Evolutionary conservation across 2,797 vertebrate species (phyloP).

Genomic region (Neosalanx taihuensis): DNA sequence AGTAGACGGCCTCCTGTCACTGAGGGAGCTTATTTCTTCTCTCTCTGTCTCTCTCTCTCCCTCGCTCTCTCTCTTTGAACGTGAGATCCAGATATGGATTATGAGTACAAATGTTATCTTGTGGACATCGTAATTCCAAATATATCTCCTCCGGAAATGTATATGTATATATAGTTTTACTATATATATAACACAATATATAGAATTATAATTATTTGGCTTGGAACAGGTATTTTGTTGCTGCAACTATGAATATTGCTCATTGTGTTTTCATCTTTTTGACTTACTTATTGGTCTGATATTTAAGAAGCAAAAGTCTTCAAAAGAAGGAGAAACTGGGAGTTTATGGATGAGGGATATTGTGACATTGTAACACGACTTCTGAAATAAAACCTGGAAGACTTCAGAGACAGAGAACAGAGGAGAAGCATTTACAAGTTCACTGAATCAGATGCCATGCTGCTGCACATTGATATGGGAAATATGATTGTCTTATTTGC

Average conservation of each 20-base stretch:
- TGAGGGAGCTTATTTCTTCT: too few relatives aligned
- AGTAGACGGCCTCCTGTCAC: neutral
- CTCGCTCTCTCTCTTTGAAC: too few relatives aligned
- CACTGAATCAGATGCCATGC: neutral
- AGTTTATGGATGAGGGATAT: conserved; percentile 4
- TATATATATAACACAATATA: too few relatives aligned
- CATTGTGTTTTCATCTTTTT: neutral
- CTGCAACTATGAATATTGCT: neutral
- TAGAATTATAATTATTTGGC: neutral
- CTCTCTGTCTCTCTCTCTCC: too few relatives aligned
- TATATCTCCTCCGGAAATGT: neutral
- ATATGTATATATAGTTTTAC: too few relatives aligned
- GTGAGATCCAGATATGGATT: too few relatives aligned
- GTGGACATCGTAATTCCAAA: neutral
- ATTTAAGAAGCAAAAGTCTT: neutral
- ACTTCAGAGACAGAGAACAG: neutral
- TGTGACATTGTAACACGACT: conserved; percentile 13
- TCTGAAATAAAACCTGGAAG: neutral
- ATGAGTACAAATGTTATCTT: too few relatives aligned
- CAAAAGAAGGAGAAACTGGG: neutral
- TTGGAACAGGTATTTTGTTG: neutral
- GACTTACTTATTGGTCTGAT: neutral
- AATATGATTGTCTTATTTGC: neutral
- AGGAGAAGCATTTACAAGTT: neutral
- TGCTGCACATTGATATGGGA: neutral